Conservation (phyloP, 1,140 invertebrate species). For the Heliconius eleuchia region DNA sequence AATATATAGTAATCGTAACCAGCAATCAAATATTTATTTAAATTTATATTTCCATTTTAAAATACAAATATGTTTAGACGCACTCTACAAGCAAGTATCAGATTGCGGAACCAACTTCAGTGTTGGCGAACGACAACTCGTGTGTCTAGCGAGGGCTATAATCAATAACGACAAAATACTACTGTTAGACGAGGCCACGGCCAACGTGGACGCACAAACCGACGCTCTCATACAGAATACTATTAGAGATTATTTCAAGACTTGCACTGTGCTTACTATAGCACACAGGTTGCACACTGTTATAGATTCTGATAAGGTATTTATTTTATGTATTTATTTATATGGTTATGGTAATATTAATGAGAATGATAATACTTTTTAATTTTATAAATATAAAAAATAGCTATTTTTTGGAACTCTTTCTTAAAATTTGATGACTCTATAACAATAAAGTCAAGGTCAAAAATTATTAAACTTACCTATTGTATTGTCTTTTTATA, state of each 20-base stretch:
- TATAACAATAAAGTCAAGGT: too few species aligned
- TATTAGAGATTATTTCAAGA: slow-evolving; percentile 85
- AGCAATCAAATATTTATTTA: background rate
- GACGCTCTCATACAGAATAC: slow-evolving; percentile 87
- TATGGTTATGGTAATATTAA: background rate
- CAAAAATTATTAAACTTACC: too few species aligned
- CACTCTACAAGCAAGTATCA: slow-evolving; percentile 83
- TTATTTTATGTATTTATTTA: background rate
- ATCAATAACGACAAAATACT: slow-evolving; percentile 85
- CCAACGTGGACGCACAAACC: slow-evolving; percentile 86
- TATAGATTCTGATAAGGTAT: slow-evolving; percentile 88
- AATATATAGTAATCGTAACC: too few species aligned
- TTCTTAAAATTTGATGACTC: too few species aligned
- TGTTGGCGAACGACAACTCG: slow-evolving; percentile 88
- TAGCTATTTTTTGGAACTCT: too few species aligned
- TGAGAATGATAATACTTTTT: too few species aligned
- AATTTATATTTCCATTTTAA: too few species aligned
- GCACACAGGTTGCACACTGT: slow-evolving; percentile 92
- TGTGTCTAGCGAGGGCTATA: slow-evolving; percentile 89
- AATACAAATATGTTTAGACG: slow-evolving; percentile 33
- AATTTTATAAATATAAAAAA: too few species aligned
- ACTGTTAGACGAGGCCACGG: slow-evolving; percentile 88
- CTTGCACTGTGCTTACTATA: slow-evolving; percentile 91
- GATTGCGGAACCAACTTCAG: slow-evolving; percentile 86
- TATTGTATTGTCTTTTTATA: too few species aligned